Percentiles rank a stretch among this genome's conserved stretches.
phyloP scores from a whole-genome alignment of 2,888 invertebrate species.

The Dynastes maya region DNA sequence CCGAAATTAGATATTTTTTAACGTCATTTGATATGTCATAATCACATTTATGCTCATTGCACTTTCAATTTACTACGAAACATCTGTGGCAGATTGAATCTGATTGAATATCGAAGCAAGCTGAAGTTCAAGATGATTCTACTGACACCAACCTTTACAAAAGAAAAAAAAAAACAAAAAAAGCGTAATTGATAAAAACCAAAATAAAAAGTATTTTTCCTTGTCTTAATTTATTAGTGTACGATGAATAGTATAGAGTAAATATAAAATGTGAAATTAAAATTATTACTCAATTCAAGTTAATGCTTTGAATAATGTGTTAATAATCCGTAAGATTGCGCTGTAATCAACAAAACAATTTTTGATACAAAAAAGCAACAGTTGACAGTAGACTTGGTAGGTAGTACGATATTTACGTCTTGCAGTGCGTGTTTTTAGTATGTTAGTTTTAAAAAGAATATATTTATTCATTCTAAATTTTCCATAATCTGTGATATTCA shows the following conservation, averaged over 20 bases:
- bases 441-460: conserved; percentile 24
- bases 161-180: too few species aligned
- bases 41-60: background rate
- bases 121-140: too few species aligned
- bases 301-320: too few species aligned
- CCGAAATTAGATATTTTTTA: conserved; percentile 2
- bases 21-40: conserved; percentile 29
- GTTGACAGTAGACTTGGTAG: conserved; percentile 61
- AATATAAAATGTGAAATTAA: too few species aligned
- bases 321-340: conserved; percentile 50
- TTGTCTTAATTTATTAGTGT: too few species aligned
- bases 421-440: conserved; percentile 37
- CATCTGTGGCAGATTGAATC: too few species aligned
- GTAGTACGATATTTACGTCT: conserved; percentile 38
- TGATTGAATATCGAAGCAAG: too few species aligned
- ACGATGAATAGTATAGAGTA: too few species aligned
- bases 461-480: conserved; percentile 19
- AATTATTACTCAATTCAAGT: too few species aligned
- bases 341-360: conserved; percentile 55
- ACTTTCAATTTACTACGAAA: background rate
- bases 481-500: conserved; percentile 34
- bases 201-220: too few species aligned
- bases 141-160: too few species aligned
- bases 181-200: too few species aligned
- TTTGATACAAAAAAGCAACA: conserved; percentile 63